These are phyloP conservation scores for Euzophera pinguis DNA, from an alignment of 2,888 invertebrate genomes.

Conservation along the genomic window DNA sequence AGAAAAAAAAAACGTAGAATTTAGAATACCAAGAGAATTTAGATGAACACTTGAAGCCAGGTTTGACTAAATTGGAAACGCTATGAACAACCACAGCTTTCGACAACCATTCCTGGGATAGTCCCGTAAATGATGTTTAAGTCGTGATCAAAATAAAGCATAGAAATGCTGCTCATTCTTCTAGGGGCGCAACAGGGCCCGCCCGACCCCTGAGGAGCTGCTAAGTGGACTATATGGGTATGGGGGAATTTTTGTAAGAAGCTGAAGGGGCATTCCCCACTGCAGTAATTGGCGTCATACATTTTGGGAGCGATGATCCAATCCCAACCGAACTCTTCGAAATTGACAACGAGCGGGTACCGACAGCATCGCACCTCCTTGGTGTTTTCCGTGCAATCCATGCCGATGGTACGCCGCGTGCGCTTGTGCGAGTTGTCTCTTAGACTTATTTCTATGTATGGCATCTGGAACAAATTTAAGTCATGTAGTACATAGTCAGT, in stretches of 20 bases:
- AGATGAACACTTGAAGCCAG: constrained; percentile 38
- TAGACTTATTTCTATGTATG: constrained; percentile 75
- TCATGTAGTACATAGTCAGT: background rate
- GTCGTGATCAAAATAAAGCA: constrained; percentile 95
- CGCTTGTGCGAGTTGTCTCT: constrained; percentile 79
- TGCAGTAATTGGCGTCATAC: constrained; percentile 97
- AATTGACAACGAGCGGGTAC: constrained; percentile 95
- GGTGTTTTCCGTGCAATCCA: constrained; percentile 91
- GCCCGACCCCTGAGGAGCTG: constrained; percentile 86
- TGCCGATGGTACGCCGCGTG: constrained; percentile 87
- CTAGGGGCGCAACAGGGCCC: constrained; percentile 97
- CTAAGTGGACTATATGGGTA: constrained; percentile 92
- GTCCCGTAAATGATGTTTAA: constrained; percentile 92
- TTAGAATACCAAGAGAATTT: background rate
- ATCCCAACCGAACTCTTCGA: constrained; percentile 97
- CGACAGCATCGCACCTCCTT: constrained; percentile 94
- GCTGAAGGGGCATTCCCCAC: constrained; percentile 95
- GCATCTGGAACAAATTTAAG: constrained; percentile 55
- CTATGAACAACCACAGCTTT: constrained; percentile 94
- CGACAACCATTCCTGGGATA: constrained; percentile 96
- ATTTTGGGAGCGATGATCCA: constrained; percentile 98
- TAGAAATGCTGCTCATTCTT: constrained; percentile 91
- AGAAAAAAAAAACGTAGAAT: background rate
- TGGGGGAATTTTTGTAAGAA: constrained; percentile 93
- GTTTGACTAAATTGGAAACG: constrained; percentile 35